A percentile compares a stretch with the other conserved stretches of the same genome.
phyloP scores from a whole-genome alignment of 2,797 vertebrate genomes.

The Hippoglossus hippoglossus region DNA sequence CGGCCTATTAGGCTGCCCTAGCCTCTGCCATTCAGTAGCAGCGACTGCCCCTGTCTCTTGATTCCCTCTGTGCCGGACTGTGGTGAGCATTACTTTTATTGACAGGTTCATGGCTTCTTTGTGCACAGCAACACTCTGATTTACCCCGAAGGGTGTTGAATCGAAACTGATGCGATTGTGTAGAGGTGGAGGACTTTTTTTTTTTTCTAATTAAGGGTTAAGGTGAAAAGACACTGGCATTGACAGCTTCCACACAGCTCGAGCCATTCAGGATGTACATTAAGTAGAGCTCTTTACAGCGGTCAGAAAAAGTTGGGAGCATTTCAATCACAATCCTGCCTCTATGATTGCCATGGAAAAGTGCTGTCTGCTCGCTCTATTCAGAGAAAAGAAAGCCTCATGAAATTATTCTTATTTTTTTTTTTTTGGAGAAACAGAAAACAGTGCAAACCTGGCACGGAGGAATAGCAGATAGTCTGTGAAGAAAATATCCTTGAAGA shows the following conservation, averaged over 20 bases:
- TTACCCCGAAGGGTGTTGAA: conserved; percentile 40
- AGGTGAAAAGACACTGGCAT: conserved; percentile 51
- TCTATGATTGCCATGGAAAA: conserved; percentile 37
- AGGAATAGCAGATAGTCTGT: conserved; percentile 15
- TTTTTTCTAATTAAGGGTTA: conserved; percentile 67
- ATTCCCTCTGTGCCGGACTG: conserved; percentile 54
- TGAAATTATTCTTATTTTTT: conserved; percentile 57
- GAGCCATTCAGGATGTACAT: conserved; percentile 39
- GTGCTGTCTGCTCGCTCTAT: conserved; percentile 28
- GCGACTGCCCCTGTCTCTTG: conserved; percentile 27
- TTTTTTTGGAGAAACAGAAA: conserved; percentile 18
- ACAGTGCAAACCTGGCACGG: conserved; percentile 17
- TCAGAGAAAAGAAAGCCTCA: conserved; percentile 21
- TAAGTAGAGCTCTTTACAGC: conserved; percentile 36
- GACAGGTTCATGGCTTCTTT: conserved; percentile 59
- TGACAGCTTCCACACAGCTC: conserved; percentile 4
- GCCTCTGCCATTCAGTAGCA: conserved; percentile 53
- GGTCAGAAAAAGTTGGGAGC: conserved; percentile 37
- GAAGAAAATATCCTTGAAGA: conserved; percentile 54
- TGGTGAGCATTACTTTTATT: conserved; percentile 64
- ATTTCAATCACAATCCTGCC: conserved; percentile 45
- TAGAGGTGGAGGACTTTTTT: conserved; percentile 31
- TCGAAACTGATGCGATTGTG: conserved; percentile 46
- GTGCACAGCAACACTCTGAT: conserved; percentile 54
- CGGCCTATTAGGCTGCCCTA: conserved; percentile 60